These are phyloP conservation scores for Micrastur ruficollis DNA, from an alignment of 2,797 vertebrate genomes.

Conservation along the genomic window DNA sequence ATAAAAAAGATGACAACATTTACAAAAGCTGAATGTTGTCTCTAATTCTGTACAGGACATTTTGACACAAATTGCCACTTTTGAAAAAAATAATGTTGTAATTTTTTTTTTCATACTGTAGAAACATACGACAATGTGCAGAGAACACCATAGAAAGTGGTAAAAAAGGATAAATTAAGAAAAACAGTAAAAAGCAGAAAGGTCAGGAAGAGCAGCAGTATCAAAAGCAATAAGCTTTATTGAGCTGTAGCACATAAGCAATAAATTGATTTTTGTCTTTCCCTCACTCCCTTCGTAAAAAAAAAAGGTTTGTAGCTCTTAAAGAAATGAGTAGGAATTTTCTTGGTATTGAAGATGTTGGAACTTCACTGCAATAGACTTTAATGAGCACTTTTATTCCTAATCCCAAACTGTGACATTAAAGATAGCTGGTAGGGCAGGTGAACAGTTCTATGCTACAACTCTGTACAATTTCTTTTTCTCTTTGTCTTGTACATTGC, in stretches of 20 bases:
- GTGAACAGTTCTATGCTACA: neutral
- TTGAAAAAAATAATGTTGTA: neutral
- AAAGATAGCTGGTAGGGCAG: neutral
- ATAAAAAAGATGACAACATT: neutral
- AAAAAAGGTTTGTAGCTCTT: neutral
- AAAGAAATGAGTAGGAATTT: neutral
- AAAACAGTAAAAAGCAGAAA: neutral
- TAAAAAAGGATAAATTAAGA: neutral
- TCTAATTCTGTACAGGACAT: neutral
- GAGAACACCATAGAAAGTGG: neutral
- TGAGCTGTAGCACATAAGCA: neutral
- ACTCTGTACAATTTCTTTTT: neutral
- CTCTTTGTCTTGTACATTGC: neutral
- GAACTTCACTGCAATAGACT: neutral
- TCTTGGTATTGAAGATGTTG: neutral
- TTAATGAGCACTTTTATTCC: neutral
- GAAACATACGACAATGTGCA: neutral
- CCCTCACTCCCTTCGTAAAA: neutral
- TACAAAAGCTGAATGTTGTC: neutral
- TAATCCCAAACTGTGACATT: neutral
- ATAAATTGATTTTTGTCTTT: neutral
- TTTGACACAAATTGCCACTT: neutral
- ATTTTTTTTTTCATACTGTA: neutral
- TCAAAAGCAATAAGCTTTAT: neutral
- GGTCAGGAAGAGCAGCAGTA: neutral